These are phyloP conservation scores for Paradisaea rubra DNA, from an alignment of 2,113 vertebrate genomes.

Conservation along the genomic window DNA sequence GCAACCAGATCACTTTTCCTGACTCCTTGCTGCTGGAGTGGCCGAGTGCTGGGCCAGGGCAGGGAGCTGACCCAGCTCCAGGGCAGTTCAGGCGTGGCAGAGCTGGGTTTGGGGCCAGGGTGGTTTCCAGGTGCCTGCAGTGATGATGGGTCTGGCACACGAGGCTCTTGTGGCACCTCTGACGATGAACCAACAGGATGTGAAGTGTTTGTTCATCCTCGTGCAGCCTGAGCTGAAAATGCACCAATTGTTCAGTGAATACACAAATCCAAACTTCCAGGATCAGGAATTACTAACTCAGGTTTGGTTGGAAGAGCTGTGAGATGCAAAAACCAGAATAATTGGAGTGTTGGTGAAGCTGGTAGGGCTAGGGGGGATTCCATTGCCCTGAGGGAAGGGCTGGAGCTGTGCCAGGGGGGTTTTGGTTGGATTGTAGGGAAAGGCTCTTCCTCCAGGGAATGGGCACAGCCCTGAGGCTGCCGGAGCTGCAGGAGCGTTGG, in stretches of 20 bases:
- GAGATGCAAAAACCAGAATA: background rate
- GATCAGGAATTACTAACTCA: background rate
- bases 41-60: background rate
- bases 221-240: background rate
- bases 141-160: background rate
- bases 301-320: background rate
- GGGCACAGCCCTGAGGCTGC: accelerated
- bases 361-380: background rate
- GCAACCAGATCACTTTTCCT: background rate
- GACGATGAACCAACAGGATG: background rate
- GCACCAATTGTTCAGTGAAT: background rate
- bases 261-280: background rate
- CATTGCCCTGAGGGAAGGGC: accelerated
- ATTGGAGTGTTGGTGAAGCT: background rate
- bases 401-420: background rate
- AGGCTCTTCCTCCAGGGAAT: background rate
- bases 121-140: background rate
- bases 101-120: background rate
- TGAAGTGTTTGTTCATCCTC: background rate
- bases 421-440: background rate
- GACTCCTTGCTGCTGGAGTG: background rate
- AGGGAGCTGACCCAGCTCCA: background rate
- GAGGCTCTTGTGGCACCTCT: background rate
- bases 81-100: background rate
- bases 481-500: background rate